phyloP scores from a whole-genome alignment of 2,113 vertebrate species.

The Xiphorhynchus elegans region DNA sequence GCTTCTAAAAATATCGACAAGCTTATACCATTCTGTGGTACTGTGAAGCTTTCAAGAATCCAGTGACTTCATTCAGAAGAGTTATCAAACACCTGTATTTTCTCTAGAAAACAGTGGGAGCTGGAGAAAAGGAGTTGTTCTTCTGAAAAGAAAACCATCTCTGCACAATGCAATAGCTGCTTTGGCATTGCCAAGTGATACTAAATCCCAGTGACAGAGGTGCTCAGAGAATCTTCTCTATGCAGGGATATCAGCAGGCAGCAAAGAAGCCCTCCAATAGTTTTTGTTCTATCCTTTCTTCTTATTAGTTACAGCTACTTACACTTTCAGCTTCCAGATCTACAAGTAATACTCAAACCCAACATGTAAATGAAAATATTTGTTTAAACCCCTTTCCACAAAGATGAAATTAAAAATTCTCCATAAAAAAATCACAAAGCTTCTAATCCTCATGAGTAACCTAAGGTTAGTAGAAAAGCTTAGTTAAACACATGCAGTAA shows the following conservation, averaged over 20 bases:
- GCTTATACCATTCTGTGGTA: not conserved
- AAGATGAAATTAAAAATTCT: slow-evolving; percentile 42
- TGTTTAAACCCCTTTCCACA: not conserved
- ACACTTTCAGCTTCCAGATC: not conserved
- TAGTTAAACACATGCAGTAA: slow-evolving; percentile 43
- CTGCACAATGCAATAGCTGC: not conserved
- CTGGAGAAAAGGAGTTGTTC: not conserved
- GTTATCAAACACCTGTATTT: not conserved
- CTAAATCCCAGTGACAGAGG: not conserved
- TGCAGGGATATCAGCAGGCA: not conserved
- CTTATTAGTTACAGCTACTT: not conserved
- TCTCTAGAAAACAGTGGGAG: not conserved
- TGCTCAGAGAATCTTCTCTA: not conserved
- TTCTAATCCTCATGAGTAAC: slow-evolving; percentile 42
- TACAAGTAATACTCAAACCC: not conserved
- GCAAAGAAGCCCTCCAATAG: not conserved
- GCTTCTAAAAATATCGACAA: not conserved
- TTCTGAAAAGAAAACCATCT: not conserved
- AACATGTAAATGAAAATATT: not conserved
- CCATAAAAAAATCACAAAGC: not conserved
- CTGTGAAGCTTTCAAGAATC: not conserved
- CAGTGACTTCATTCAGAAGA: not conserved
- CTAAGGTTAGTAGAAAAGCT: slow-evolving; percentile 45
- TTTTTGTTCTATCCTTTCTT: not conserved
- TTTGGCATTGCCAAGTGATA: not conserved